phyloP scores from a whole-genome alignment of 2,888 invertebrate genomes.

The Tortricodes alternella region DNA sequence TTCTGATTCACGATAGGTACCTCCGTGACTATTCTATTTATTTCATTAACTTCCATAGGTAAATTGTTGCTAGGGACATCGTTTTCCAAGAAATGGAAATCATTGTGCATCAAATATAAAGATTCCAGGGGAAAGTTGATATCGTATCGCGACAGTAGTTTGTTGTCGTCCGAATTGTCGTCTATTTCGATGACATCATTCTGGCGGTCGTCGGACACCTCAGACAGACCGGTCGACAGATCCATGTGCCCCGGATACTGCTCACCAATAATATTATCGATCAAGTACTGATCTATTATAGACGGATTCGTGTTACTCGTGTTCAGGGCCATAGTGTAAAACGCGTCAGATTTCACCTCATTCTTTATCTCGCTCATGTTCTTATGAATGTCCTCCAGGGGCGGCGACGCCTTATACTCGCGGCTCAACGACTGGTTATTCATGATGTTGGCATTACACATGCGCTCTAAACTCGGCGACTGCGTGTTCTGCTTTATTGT shows the following conservation, averaged over 20 bases:
- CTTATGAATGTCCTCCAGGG: constrained; percentile 72
- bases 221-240: constrained; percentile 60
- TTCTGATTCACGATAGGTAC: constrained; percentile 64
- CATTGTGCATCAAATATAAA: constrained; percentile 72
- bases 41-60: constrained; percentile 56
- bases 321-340: constrained; percentile 63
- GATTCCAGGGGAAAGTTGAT: constrained; percentile 73
- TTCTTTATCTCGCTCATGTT: constrained; percentile 75
- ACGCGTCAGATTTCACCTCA: constrained; percentile 73
- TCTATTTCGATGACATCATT: constrained; percentile 77
- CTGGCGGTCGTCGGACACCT: constrained; percentile 59
- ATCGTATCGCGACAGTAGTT: constrained; percentile 67
- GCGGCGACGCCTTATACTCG: constrained; percentile 76
- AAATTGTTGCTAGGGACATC: constrained; percentile 57
- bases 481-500: constrained; percentile 77
- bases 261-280: constrained; percentile 72
- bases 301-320: constrained; percentile 57
- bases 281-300: constrained; percentile 69
- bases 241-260: constrained; percentile 68
- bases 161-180: constrained; percentile 75
- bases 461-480: constrained; percentile 70
- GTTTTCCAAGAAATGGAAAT: constrained; percentile 73
- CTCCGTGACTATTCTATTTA: constrained; percentile 65
- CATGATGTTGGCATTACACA: constrained; percentile 71
- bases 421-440: constrained; percentile 57